phyloP scores from a whole-genome alignment of 2,888 invertebrate species.

The Phyllotreta cruciferae region DNA sequence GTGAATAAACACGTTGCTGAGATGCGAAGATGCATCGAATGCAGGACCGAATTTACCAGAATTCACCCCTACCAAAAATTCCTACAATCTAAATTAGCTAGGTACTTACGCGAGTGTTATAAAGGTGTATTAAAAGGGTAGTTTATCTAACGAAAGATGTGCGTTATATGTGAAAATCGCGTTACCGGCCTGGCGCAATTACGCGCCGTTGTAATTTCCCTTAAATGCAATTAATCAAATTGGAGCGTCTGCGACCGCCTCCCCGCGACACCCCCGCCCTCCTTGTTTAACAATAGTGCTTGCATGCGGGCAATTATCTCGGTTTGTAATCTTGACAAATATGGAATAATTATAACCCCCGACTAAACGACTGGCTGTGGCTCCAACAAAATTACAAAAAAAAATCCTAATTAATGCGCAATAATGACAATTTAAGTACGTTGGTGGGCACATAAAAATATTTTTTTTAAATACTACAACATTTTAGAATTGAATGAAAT shows the following conservation, averaged over 20 bases:
- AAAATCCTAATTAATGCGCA: no score
- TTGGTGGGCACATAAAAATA: no score
- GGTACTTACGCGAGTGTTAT: background rate
- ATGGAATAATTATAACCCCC: constrained; percentile 2
- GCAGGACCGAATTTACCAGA: constrained; percentile 13
- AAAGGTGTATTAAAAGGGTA: no score
- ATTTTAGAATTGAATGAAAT: no score
- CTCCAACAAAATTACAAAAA: no score
- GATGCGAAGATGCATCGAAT: background rate
- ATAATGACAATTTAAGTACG: no score
- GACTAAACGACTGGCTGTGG: no score
- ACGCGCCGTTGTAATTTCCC: constrained; percentile 13
- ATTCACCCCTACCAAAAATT: no score
- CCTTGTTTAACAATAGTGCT: constrained; percentile 16
- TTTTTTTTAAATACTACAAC: no score
- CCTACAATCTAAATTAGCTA: background rate
- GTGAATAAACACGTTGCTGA: background rate
- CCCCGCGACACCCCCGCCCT: background rate
- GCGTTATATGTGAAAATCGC: no score
- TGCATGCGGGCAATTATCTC: constrained; percentile 17
- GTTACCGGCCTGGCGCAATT: no score
- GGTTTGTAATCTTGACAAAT: constrained; percentile 5
- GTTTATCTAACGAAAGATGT: no score
- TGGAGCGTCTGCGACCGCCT: constrained; percentile 16
- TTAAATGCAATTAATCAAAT: constrained; percentile 19